Conservation (phyloP, 1,140 invertebrate genomes). For the Drosophila tristis region DNA sequence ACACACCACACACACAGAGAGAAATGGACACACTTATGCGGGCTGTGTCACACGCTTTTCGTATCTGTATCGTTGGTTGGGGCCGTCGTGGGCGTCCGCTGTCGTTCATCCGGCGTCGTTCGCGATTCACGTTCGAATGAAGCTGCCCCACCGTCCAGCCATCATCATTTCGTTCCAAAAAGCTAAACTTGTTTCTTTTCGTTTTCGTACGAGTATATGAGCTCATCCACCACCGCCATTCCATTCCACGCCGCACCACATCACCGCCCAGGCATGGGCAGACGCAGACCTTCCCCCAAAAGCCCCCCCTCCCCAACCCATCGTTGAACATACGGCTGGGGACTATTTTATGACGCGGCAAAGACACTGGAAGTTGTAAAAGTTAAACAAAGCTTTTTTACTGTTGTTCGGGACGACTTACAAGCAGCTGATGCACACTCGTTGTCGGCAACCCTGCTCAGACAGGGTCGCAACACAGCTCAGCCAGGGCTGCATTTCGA, state of each 20-base stretch:
- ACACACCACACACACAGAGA: constrained; percentile 22
- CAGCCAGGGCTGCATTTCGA: constrained; percentile 17
- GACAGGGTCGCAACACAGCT: constrained; percentile 10
- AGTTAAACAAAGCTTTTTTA: constrained; percentile 54
- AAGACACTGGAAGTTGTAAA: constrained; percentile 65
- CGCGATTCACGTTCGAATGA: constrained; percentile 58
- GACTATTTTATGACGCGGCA: constrained; percentile 49
- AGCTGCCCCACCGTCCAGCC: constrained; percentile 42
- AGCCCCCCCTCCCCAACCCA: not conserved
- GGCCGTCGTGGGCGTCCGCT: constrained; percentile 10
- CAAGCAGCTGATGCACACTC: constrained; percentile 37
- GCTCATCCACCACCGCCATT: constrained; percentile 59
- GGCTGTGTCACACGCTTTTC: constrained; percentile 60
- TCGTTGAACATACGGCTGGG: constrained; percentile 14
- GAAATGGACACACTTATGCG: constrained; percentile 17
- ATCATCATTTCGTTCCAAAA: constrained; percentile 64
- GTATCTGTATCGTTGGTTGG: constrained; percentile 28
- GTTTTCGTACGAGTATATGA: constrained; percentile 59
- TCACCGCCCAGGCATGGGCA: constrained; percentile 2
- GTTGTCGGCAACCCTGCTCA: constrained; percentile 9
- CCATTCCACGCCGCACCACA: constrained; percentile 17
- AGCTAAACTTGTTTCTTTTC: constrained; percentile 77
- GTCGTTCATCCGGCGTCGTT: constrained; percentile 49
- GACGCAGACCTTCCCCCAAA: no score
- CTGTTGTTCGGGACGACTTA: constrained; percentile 44